phyloP scores from a whole-genome alignment of 2,113 vertebrate species.

The Rhodinocichla rosea region DNA sequence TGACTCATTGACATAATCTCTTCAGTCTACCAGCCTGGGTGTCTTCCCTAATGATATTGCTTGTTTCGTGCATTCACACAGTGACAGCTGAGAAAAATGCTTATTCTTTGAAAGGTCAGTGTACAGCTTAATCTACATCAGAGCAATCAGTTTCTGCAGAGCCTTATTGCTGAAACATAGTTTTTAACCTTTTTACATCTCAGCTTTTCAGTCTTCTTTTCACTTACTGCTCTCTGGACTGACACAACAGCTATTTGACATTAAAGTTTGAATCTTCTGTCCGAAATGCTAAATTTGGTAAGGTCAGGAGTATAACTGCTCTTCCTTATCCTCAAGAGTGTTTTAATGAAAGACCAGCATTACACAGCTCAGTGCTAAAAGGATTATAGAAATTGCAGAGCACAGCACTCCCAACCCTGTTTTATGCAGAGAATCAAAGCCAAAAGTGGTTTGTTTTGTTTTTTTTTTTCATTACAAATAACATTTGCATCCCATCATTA shows the following conservation, averaged over 20 bases:
- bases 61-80: conserved; percentile 47
- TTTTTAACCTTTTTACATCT: conserved; percentile 72
- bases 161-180: conserved; percentile 49
- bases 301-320: not conserved
- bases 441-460: not conserved
- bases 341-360: conserved; percentile 41
- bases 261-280: conserved; percentile 28
- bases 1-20: conserved; percentile 36
- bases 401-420: not conserved
- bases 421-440: not conserved
- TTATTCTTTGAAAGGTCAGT: conserved; percentile 71
- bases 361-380: conserved; percentile 50
- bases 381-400: conserved; percentile 35
- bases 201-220: conserved; percentile 26
- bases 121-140: conserved; percentile 63
- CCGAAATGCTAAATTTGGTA: conserved; percentile 32
- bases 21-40: conserved; percentile 29
- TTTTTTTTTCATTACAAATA: not conserved
- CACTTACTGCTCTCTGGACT: not conserved
- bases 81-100: conserved; percentile 71
- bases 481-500: not conserved
- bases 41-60: conserved; percentile 64
- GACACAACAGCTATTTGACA: not conserved
- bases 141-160: conserved; percentile 51
- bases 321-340: not conserved